A percentile compares a stretch with the other conserved stretches of the same genome.
Evolutionary conservation across 2,888 invertebrate species (phyloP).

Genomic region (Aleiodes alternator): DNA sequence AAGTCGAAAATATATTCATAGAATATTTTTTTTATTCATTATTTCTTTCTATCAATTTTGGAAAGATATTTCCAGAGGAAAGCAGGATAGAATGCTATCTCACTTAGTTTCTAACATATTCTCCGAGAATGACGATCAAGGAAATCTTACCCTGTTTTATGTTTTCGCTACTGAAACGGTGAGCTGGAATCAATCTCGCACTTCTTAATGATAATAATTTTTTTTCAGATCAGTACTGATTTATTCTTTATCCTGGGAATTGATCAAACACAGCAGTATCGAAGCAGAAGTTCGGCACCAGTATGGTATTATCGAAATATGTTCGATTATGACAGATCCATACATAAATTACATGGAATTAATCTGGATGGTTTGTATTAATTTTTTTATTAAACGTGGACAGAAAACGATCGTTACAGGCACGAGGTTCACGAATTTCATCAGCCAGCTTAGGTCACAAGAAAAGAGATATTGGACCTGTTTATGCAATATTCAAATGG

Average conservation of each 20-base stretch:
- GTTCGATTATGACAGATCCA: background rate
- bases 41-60: no score
- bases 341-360: background rate
- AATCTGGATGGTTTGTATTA: background rate
- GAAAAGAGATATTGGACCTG: no score
- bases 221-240: background rate
- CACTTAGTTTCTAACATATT: no score
- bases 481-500: no score
- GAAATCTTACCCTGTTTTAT: background rate
- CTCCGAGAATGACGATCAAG: no score
- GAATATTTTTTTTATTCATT: no score
- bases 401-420: no score
- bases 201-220: background rate
- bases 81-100: no score
- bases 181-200: background rate
- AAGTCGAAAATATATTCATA: no score
- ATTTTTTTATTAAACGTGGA: background rate
- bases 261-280: background rate
- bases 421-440: no score
- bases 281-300: background rate
- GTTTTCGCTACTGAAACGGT: background rate
- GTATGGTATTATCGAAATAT: slow-evolving; percentile 19
- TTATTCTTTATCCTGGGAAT: background rate
- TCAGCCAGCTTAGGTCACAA: no score
- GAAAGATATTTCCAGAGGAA: no score